Percentiles rank a stretch among this genome's conserved stretches.
Evolutionary conservation across 2,113 vertebrate species (phyloP).

Genomic region (Nerophis ophidion): DNA sequence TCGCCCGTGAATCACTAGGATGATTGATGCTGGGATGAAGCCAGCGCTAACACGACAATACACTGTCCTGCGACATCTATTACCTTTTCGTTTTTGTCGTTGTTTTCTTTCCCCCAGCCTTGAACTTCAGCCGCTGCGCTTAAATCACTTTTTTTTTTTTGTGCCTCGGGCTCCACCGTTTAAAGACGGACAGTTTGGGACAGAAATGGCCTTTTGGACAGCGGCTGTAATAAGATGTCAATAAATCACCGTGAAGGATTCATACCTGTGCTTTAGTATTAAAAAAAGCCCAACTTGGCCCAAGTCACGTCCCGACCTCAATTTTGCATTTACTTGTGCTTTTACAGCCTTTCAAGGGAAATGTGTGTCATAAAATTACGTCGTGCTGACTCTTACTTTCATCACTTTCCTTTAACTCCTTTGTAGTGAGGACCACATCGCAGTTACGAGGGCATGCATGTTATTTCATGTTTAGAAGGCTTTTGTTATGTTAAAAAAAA

Average conservation of each 20-base stretch:
- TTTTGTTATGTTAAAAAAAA: too few species aligned
- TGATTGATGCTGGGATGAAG: conserved; percentile 13
- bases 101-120: conserved; percentile 17
- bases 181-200: conserved; percentile 17
- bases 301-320: background rate
- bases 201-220: conserved; percentile 26
- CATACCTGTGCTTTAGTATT: conserved; percentile 22
- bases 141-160: conserved; percentile 35
- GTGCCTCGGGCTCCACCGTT: conserved; percentile 27
- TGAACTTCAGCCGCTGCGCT: conserved; percentile 23
- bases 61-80: conserved; percentile 5
- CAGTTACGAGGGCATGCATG: too few species aligned
- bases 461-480: too few species aligned
- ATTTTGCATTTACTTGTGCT: conserved; percentile 20
- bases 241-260: conserved; percentile 24
- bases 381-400: background rate
- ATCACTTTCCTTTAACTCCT: background rate
- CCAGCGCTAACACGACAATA: background rate
- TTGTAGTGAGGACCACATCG: too few species aligned
- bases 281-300: conserved; percentile 6
- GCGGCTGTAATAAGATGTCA: conserved; percentile 26
- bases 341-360: background rate
- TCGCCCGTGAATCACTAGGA: conserved; percentile 9
- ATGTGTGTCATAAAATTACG: background rate
- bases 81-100: conserved; percentile 18